phyloP scores from a whole-genome alignment of 2,113 vertebrate genomes.

The Chaetura pelagica region DNA sequence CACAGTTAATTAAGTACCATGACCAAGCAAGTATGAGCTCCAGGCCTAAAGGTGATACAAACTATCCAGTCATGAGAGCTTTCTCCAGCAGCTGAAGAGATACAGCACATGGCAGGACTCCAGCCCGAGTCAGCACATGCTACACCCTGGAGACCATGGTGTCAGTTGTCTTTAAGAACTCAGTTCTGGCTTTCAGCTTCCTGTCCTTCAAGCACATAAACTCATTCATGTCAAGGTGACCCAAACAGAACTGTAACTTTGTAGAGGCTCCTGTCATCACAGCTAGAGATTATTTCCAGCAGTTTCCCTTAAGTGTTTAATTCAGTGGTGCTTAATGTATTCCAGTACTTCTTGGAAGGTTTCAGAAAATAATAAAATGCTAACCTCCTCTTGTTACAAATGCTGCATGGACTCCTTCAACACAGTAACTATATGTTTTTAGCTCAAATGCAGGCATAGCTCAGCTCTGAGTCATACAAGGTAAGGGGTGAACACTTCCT shows the following conservation, averaged over 20 bases:
- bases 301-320: neutral
- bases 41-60: neutral
- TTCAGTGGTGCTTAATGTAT: too few species aligned
- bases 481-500: neutral
- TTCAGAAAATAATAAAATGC: neutral
- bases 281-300: neutral
- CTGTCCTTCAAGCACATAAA: neutral
- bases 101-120: neutral
- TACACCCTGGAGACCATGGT: accelerated
- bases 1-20: neutral
- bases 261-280: too few species aligned
- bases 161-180: neutral
- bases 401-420: neutral
- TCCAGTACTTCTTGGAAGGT: neutral
- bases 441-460: neutral
- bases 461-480: neutral
- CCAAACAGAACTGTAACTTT: too few species aligned
- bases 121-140: accelerated
- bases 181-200: neutral
- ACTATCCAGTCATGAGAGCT: neutral
- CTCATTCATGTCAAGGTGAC: neutral
- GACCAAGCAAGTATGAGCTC: neutral
- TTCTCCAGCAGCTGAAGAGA: neutral
- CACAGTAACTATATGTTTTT: neutral
- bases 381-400: neutral